Evolutionary conservation across 2,888 invertebrate genomes (phyloP), one percentile per base, ranked within the genome.

Genomic region (Andrena praecox): DNA sequence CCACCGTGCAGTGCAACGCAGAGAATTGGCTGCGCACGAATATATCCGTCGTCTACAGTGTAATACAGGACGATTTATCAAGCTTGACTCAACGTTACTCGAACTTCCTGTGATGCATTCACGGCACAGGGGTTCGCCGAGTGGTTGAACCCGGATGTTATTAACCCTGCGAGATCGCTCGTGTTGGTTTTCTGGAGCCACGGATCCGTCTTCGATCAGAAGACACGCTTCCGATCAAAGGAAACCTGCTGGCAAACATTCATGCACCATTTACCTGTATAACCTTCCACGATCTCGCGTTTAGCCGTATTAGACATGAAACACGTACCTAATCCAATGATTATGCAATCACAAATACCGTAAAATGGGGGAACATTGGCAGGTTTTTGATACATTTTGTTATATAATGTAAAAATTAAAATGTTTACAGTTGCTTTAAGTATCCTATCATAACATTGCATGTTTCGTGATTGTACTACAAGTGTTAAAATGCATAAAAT

Each of bases 31-130:
- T 86, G 50, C 20, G 60, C 42, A 4, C 63, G 48, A 67, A 68
- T 56, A 64, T 69, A 86, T 79, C 60, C 71, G 56, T 83, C 73
- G 67, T 73, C 54, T 66, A 64, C 50, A 59, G 42, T 54, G 75
- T 75, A 86, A 82, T 56, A 50, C 69, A 27, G 50, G 29, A 35
- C 76, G 71, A 85, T 85, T 76, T 85, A 67, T 81, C 86, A 73
- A 29, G 76, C 67, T 78, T 60, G 70, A 33, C 60, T 73, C 67
- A 56, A 59, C 56, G 68, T 70, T 74, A 56, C 24, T n/a, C 33
- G 59, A 33, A 54, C 27, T 60, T 83, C 62, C 63, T 5, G 48
- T 5, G 68, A 86, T 56, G 64, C 56, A 75, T 72, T 72, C 66
- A 56, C 42, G 31, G 56, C 1, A 12, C 64, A 66, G 33, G 35